Evolutionary conservation across 2,113 vertebrate genomes (phyloP), one percentile per base, ranked within the genome.

Genomic region (Indri indri): DNA sequence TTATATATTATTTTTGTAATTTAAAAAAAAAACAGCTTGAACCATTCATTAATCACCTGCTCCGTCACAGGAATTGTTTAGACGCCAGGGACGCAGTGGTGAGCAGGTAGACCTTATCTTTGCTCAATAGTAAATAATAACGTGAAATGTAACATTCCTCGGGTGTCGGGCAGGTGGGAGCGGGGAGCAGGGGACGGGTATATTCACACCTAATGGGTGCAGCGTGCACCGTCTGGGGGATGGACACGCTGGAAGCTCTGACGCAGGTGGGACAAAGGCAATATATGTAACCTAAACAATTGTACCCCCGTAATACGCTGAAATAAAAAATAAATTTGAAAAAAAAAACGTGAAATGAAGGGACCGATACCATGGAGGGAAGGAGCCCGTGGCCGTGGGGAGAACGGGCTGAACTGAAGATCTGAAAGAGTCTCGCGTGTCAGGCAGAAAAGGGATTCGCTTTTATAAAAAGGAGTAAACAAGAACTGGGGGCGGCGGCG

Each of bases 401-500:
- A 37, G 7, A 66, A 16, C 25, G 25, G 11, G 57, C 16, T 90
- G 25, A 70, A 20, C 8, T n/a, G 4, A 81, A 84, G 40, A 42
- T 40, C 16, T n/a, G 1, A 5, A 37, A 71, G n/a, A 3, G 61
- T 6, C 20, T 37, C 34, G 27, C 32, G 16, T 16, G 12, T 57
- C 61, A 52, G 42, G 18, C 12, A 74, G 42, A 65, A 70, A 66
- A 18, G 9, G 52, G 22, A n/a, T 87, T 91, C 22, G 2, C 61
- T 92, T 84, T 80, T 34, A 71, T 0, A 25, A 57, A 11, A 52
- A 89, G 32, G 40, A n/a, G 9, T 27, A 70, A 66, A 71, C 5
- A 34, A 47, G 25, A 76, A 74, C 4, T 9, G 66, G 1, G 18
- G 17, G 0, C 6, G 16, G 6, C 6, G 6, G 5, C 4, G 1